phyloP scores from a whole-genome alignment of 2,113 vertebrate genomes.

The Mustelus asterias region DNA sequence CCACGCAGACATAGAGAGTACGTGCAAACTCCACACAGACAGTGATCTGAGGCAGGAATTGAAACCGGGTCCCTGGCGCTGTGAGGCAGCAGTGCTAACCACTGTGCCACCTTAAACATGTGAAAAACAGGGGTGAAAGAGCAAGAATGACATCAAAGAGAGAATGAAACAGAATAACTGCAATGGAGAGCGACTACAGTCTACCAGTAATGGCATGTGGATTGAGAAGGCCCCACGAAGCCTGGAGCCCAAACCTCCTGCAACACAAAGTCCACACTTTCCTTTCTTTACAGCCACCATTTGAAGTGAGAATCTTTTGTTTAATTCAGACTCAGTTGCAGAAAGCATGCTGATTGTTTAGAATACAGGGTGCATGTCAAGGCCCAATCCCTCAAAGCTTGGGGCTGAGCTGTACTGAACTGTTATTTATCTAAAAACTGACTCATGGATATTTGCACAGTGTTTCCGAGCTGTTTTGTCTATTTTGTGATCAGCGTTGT shows the following conservation, averaged over 20 bases:
- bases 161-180: not conserved
- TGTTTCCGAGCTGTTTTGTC: slow-evolving; percentile 7
- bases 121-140: not conserved
- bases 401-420: not conserved
- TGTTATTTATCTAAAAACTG: not conserved
- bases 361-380: not conserved
- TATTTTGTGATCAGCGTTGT: not conserved
- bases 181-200: not conserved
- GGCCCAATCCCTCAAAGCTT: not conserved
- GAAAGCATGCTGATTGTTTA: not conserved
- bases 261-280: not conserved
- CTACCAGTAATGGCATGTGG: not conserved
- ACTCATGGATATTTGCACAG: not conserved
- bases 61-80: too few relatives aligned
- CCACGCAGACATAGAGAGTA: too few relatives aligned
- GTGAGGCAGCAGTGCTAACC: too few relatives aligned
- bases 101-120: not conserved
- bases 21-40: too few relatives aligned
- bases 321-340: not conserved
- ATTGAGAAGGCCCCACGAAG: not conserved
- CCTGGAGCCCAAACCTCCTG: not conserved
- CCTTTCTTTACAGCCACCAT: not conserved
- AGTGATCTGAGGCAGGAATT: too few relatives aligned
- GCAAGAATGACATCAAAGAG: not conserved
- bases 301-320: not conserved